These are phyloP conservation scores for Rhizomys pruinosus DNA, from an alignment of 2,113 vertebrate species.

Conservation along the genomic window DNA sequence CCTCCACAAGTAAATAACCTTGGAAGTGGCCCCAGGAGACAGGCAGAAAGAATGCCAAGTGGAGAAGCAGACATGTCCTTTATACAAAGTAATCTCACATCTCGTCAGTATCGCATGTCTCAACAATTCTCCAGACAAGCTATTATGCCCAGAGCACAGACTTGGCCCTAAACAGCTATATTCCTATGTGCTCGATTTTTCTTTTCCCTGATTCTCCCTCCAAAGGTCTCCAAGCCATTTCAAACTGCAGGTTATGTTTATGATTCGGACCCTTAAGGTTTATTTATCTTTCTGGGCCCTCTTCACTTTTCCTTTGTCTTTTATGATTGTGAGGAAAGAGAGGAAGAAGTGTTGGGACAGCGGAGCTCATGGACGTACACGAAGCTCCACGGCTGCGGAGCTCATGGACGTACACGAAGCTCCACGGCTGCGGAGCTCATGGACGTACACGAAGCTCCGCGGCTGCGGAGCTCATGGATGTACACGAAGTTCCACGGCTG, in stretches of 20 bases:
- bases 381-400: slow-evolving; percentile 66
- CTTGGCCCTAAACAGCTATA: slow-evolving; percentile 74
- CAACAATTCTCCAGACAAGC: slow-evolving; percentile 57
- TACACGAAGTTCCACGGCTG: slow-evolving; percentile 69
- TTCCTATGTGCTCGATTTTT: slow-evolving; percentile 70
- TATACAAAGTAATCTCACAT: slow-evolving; percentile 53
- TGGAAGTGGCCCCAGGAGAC: slow-evolving; percentile 44
- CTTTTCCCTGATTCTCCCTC: slow-evolving; percentile 70
- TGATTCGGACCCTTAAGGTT: slow-evolving; percentile 68
- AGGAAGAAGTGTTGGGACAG: slow-evolving; percentile 58
- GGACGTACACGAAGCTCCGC: no score
- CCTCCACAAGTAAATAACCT: slow-evolving; percentile 42
- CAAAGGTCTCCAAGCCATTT: slow-evolving; percentile 82
- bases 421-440: no score
- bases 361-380: slow-evolving; percentile 61
- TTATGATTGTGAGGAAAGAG: slow-evolving; percentile 69
- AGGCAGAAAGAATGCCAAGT: neutral
- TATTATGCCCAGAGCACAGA: slow-evolving; percentile 71
- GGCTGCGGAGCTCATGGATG: slow-evolving; percentile 55
- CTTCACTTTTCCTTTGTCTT: slow-evolving; percentile 70
- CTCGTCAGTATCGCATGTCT: slow-evolving; percentile 8
- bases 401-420: no score
- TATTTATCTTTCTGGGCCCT: slow-evolving; percentile 53
- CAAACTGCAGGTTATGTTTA: slow-evolving; percentile 78
- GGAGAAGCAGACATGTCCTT: slow-evolving; percentile 29